Percentiles rank a stretch among this genome's conserved stretches.
Conservation (phyloP, 1,140 invertebrate species). For the Arctopsyche grandis region DNA sequence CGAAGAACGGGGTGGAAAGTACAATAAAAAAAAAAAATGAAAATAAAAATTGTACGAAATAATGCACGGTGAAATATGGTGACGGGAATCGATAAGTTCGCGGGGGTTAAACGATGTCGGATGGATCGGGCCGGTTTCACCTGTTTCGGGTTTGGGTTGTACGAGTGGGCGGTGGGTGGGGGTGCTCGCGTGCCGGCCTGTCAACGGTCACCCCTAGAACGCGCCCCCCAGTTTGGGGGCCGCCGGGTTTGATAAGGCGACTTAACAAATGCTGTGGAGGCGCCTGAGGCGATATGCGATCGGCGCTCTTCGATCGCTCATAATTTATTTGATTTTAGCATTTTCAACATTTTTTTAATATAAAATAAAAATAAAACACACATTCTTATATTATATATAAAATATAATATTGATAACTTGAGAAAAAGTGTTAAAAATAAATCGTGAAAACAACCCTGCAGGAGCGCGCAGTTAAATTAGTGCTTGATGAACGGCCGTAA, state of each 20-base stretch:
- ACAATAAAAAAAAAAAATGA: background rate
- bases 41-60: constrained; percentile 33
- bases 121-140: constrained; percentile 44
- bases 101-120: constrained; percentile 52
- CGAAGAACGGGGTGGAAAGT: constrained; percentile 36
- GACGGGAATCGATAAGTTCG: constrained; percentile 41
- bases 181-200: constrained; percentile 48
- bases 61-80: constrained; percentile 40
- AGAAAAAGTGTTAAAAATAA: too few species aligned
- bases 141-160: constrained; percentile 5
- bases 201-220: constrained; percentile 40
- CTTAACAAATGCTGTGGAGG: constrained; percentile 39
- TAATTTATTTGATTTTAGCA: background rate
- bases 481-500: constrained; percentile 28
- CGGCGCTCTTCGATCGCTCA: constrained; percentile 7
- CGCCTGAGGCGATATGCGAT: constrained; percentile 46
- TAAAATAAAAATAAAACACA: background rate
- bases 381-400: background rate
- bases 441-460: too few species aligned
- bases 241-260: constrained; percentile 37
- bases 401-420: background rate
- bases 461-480: background rate
- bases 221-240: constrained; percentile 14
- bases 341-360: background rate
- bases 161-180: constrained; percentile 24